These are phyloP conservation scores for Eudasyphora cyanicolor DNA, from an alignment of 2,888 invertebrate genomes.

Conservation along the genomic window DNA sequence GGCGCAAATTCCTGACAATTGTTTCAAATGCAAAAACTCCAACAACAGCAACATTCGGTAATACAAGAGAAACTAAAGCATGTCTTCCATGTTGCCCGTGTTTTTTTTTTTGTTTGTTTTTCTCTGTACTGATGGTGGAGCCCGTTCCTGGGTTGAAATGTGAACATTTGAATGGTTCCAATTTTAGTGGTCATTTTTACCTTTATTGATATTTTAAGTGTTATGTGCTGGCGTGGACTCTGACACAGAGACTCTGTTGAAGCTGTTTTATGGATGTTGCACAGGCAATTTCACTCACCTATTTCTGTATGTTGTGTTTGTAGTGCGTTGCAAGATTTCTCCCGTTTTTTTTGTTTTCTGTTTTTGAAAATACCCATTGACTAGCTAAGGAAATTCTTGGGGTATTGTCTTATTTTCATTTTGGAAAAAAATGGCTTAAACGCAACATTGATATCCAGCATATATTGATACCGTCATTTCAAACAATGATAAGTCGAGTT, in stretches of 20 bases:
- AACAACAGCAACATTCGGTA: conserved; percentile 25
- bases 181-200: conserved; percentile 52
- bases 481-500: background rate
- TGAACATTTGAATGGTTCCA: conserved; percentile 48
- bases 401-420: no score
- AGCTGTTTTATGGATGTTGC: background rate
- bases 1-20: conserved; percentile 50
- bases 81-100: conserved; percentile 21
- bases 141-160: background rate
- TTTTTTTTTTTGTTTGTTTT: background rate
- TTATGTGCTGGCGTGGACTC: conserved; percentile 13
- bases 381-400: background rate
- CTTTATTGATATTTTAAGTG: conserved; percentile 59
- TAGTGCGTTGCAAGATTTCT: background rate
- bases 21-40: conserved; percentile 14
- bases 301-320: background rate
- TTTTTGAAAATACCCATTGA: background rate
- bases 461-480: background rate
- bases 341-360: background rate
- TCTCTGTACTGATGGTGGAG: no score
- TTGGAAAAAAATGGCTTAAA: background rate
- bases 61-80: conserved; percentile 33
- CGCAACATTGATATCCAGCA: conserved; percentile 28
- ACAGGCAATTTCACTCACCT: conserved; percentile 23
- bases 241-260: background rate